Evolutionary conservation across 2,888 invertebrate genomes (phyloP).

Genomic region (Dermolepida albohirtum): DNA sequence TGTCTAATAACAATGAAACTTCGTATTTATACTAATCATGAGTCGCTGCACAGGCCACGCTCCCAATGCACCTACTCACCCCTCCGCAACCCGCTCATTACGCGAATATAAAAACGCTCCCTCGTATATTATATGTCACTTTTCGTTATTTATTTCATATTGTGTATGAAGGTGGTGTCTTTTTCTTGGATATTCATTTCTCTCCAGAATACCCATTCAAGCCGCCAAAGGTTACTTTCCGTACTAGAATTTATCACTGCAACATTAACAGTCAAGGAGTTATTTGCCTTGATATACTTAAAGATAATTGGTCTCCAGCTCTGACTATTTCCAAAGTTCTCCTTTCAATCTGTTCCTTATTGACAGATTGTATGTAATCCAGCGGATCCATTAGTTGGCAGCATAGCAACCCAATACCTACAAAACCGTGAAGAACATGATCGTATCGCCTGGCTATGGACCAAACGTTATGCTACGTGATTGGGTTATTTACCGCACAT

Average conservation of each 20-base stretch:
- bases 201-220: slow-evolving; percentile 98
- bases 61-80: no score
- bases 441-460: slow-evolving; percentile 98
- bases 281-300: slow-evolving; percentile 97
- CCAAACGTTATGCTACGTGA: slow-evolving; percentile 97
- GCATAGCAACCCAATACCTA: slow-evolving; percentile 97
- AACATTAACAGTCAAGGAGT: slow-evolving; percentile 99
- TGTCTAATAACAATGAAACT: no score
- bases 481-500: slow-evolving; percentile 61
- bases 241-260: slow-evolving; percentile 98
- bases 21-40: no score
- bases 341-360: slow-evolving; percentile 95
- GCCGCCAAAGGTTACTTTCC: slow-evolving; percentile 84
- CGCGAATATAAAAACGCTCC: no score
- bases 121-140: no score
- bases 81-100: no score
- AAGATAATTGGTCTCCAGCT: slow-evolving; percentile 99
- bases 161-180: slow-evolving; percentile 98
- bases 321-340: slow-evolving; percentile 98
- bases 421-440: slow-evolving; percentile 98
- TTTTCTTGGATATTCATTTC: slow-evolving; percentile 97
- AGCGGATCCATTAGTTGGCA: slow-evolving; percentile 97
- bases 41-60: no score
- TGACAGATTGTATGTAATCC: slow-evolving; percentile 99
- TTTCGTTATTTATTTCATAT: no score